Conservation (phyloP, 2,113 vertebrate genomes). For the Aramus guarauna region DNA sequence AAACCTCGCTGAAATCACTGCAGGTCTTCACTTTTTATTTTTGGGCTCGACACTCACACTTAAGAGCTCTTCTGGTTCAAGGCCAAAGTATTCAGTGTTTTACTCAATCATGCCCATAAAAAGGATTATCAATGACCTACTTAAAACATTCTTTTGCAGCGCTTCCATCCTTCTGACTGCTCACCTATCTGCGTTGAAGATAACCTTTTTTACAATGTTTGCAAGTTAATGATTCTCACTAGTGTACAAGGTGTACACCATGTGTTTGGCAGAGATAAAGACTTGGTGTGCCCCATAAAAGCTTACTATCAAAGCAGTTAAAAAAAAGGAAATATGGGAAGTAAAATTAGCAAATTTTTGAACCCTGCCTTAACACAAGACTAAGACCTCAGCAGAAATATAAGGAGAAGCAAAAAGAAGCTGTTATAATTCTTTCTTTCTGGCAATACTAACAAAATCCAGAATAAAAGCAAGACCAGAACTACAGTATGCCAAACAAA, state of each 20-base stretch:
- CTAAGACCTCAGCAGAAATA: background rate
- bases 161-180: background rate
- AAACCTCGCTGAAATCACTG: background rate
- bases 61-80: constrained; percentile 6
- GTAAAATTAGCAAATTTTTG: background rate
- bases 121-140: constrained; percentile 13
- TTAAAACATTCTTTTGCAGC: background rate
- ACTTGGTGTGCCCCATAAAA: background rate
- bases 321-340: background rate
- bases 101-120: background rate
- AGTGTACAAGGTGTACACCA: background rate
- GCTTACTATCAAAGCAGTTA: background rate
- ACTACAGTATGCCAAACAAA: background rate
- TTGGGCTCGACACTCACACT: background rate
- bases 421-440: background rate
- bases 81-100: constrained; percentile 22
- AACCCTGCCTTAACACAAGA: background rate
- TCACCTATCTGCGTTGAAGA: background rate
- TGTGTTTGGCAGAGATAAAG: background rate
- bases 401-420: background rate
- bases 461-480: background rate
- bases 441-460: background rate
- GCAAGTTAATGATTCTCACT: constrained; percentile 40
- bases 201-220: background rate
- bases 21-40: background rate